Base-by-base conservation (phyloP, 2,797 vertebrate species). In the Pseudopleuronectes americanus region DNA sequence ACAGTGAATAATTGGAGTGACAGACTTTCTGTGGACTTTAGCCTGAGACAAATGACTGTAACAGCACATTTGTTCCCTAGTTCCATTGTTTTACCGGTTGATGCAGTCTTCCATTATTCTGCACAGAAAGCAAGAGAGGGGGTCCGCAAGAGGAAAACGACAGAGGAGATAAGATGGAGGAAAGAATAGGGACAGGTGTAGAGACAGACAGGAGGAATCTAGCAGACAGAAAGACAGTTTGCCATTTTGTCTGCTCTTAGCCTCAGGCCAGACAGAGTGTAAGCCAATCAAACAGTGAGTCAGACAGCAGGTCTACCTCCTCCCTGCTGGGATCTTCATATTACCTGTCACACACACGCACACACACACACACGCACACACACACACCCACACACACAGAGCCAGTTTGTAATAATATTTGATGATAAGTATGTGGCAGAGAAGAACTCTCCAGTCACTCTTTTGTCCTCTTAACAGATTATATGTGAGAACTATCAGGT, bases 251-350 rank as follows among this genome's bases (percentile, higher is more conserved):
- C 60, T 60, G 62, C 48, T 69, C 56, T 51, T 57, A 49, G 64
- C 80, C 71, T 73, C 58, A 9, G 75, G 77, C 69, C 68, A 77
- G 63, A 76, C 57, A 84, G 67, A 73, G 67, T 64, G 70, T 68
- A 64, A 89, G 70, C 79, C 85, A 87, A 80, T 85, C 87, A 89
- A 72, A 87, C 81, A 64, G 36, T 64, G 62, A 75, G 64, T 80
- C 77, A 73, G 66, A 72, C 77, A 80, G 82, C 65, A 69, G 68
- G 77, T 74, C 68, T 58, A 41, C 70, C 33, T 81, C 36, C 64
- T 58, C 52, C 78, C 81, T 74, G 68, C 86, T 84, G 80, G 24
- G 64, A 74, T 71, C 55, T 47, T 41, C 28, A 43, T 49, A 64
- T 74, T 71, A 79, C 69, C 71, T 31, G 28, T 8, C 28, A 31